Evolutionary conservation across 2,113 vertebrate species (phyloP).

Genomic region (Phoxinus phoxinus): DNA sequence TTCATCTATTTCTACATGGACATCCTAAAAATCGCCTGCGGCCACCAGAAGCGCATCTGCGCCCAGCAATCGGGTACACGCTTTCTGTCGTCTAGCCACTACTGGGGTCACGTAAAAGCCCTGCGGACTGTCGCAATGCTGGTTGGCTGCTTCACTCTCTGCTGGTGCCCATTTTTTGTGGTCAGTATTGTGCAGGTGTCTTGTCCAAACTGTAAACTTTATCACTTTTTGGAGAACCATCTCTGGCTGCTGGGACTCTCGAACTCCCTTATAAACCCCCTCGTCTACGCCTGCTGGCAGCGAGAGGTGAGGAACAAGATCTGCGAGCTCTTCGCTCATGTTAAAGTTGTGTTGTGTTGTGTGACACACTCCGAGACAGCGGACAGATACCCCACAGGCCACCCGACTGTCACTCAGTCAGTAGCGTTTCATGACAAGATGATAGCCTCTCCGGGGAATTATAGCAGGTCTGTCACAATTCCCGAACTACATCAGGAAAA

Average conservation of each 20-base stretch:
- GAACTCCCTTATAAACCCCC: slow-evolving; percentile 89
- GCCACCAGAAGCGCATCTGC: slow-evolving; percentile 83
- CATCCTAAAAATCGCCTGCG: slow-evolving; percentile 86
- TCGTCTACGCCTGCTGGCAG: slow-evolving; percentile 90
- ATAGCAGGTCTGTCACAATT: background rate
- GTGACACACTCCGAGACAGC: background rate
- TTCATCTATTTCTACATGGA: slow-evolving; percentile 91
- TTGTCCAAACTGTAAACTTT: slow-evolving; percentile 77
- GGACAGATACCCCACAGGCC: background rate
- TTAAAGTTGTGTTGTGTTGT: slow-evolving; percentile 64
- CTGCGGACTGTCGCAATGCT: slow-evolving; percentile 83
- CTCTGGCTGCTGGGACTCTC: slow-evolving; percentile 86
- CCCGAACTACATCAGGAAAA: slow-evolving; percentile 8
- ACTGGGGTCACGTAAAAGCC: slow-evolving; percentile 82
- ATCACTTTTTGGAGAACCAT: slow-evolving; percentile 79
- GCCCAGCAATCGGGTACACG: slow-evolving; percentile 69
- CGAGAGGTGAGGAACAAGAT: slow-evolving; percentile 83
- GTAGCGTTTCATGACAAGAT: slow-evolving; percentile 3
- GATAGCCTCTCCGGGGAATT: background rate
- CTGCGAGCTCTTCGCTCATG: slow-evolving; percentile 69
- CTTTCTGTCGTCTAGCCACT: slow-evolving; percentile 47
- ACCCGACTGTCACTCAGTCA: background rate
- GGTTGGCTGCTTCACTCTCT: slow-evolving; percentile 84
- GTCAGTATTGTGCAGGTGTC: slow-evolving; percentile 78
- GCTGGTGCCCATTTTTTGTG: slow-evolving; percentile 88